Evolutionary conservation across 2,888 invertebrate species (phyloP), one percentile per base, ranked within the genome.

Genomic region (Poecilobothrus nobilitatus): DNA sequence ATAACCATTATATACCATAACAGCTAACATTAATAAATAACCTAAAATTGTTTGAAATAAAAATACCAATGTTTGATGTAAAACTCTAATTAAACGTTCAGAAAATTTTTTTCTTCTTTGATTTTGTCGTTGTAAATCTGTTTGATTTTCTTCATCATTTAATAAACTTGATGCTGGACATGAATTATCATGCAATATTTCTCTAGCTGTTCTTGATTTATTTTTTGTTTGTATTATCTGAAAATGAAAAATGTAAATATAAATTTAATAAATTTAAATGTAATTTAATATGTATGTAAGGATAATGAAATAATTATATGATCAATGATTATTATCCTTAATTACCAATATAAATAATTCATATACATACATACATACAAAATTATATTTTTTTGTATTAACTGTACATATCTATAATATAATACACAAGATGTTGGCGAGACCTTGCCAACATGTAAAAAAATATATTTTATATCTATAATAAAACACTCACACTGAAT

Each of bases 1-100:
- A 75, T 89, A 89, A 34, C 85, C 87, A 80, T 90, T 90, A 80
- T 87, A 91, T 18, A 87, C 79, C 91, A 91, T 91, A n/a, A 90
- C 87, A 34, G 86, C 84, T 72, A 91, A 78, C 90, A 91, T 91
- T 34, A 91, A 82, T 67, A 90, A 78, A 79, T 90, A 90, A 34
- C 89, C 88, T 66, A 89, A 82, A 71, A 84, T 81, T 75, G 85
- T 87, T 76, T 87, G 73, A 64, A 74, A 73, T n/a, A 74, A 66
- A 70, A 76, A 76, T n/a, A 75, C 68, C 8, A 69, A 64, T n/a
- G 73, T 71, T 69, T 76, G 76, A 3, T 72, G 53, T 27, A 73
- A 41, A 20, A 12, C 68, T 1, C 70, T 9, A 34, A 72, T 67
- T 68, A 70, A 70, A 62, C 71, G 70, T 18, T 53, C 18, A 21